These are phyloP conservation scores for Carapus acus DNA, from an alignment of 2,797 vertebrate species.

Conservation along the genomic window DNA sequence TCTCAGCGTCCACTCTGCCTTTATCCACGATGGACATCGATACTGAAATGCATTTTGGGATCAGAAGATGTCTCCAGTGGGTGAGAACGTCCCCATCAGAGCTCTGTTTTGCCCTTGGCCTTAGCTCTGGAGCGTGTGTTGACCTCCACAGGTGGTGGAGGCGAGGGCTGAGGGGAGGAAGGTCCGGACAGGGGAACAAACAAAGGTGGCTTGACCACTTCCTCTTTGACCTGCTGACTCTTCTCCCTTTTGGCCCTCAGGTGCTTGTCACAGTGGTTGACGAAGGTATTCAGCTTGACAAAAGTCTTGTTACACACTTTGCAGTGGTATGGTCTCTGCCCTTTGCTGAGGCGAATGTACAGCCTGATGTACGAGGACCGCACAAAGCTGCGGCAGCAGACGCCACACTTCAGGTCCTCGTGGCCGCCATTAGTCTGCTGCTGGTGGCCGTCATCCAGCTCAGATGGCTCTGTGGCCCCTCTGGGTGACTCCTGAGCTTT, in stretches of 20 bases:
- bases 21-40: too few species aligned
- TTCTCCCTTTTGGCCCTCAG: constrained; percentile 57
- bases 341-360: constrained; percentile 57
- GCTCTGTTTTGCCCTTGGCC: constrained; percentile 58
- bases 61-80: too few species aligned
- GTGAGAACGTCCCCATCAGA: constrained; percentile 20
- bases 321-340: constrained; percentile 67
- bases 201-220: constrained; percentile 56
- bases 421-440: constrained; percentile 32
- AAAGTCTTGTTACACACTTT: constrained; percentile 71
- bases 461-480: constrained; percentile 2
- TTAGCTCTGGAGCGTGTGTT: constrained; percentile 69
- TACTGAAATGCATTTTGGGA: too few species aligned
- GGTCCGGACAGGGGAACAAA: constrained; percentile 55
- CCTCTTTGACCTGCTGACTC: constrained; percentile 42
- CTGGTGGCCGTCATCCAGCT: constrained; percentile 27
- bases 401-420: constrained; percentile 52
- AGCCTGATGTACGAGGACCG: constrained; percentile 66
- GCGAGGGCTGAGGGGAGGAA: constrained; percentile 25
- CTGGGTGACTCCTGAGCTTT: constrained; percentile 54
- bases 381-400: constrained; percentile 64
- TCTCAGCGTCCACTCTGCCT: too few species aligned
- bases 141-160: constrained; percentile 50
- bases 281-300: constrained; percentile 64
- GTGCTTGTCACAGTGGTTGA: constrained; percentile 68